Conservation (phyloP, 2,888 invertebrate species). For the Phrixothrix hirtus region DNA sequence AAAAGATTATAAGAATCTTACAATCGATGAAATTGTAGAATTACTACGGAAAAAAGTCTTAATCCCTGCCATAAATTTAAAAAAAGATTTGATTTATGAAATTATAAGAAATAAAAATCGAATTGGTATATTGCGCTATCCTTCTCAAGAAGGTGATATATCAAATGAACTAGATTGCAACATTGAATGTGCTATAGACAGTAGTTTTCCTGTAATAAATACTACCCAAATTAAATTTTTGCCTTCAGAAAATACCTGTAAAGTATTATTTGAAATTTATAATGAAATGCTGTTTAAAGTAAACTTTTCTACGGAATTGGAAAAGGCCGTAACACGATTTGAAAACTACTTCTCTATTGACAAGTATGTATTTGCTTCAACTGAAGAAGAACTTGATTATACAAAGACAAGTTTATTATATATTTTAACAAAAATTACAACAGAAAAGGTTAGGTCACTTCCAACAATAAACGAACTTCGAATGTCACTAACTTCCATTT, state of each 20-base stretch:
- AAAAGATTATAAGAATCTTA: slow-evolving; percentile 8
- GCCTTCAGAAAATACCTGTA: not conserved
- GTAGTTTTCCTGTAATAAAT: not conserved
- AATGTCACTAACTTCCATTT: not conserved
- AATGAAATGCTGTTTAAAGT: not conserved
- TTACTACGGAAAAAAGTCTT: slow-evolving; percentile 10
- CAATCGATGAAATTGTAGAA: not conserved
- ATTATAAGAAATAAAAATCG: not conserved
- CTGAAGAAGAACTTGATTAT: slow-evolving; percentile 12
- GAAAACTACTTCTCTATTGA: slow-evolving; percentile 6
- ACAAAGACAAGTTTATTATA: slow-evolving; percentile 1
- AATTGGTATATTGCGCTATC: slow-evolving; percentile 14
- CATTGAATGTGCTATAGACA: slow-evolving; percentile 9
- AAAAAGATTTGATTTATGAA: slow-evolving; percentile 13
- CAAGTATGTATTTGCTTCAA: slow-evolving; percentile 22
- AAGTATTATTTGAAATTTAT: slow-evolving; percentile 5
- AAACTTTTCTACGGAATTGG: slow-evolving; percentile 5
- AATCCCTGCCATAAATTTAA: slow-evolving; percentile 6
- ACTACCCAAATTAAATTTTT: slow-evolving; percentile 3
- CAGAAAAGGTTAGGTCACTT: slow-evolving; percentile 1
- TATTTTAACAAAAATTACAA: not conserved
- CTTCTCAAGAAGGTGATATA: not conserved
- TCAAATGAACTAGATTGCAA: slow-evolving; percentile 10
- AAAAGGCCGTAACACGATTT: not conserved
- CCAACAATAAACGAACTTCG: not conserved